phyloP scores from a whole-genome alignment of 2,888 invertebrate genomes.

The Melipona bicolor region DNA sequence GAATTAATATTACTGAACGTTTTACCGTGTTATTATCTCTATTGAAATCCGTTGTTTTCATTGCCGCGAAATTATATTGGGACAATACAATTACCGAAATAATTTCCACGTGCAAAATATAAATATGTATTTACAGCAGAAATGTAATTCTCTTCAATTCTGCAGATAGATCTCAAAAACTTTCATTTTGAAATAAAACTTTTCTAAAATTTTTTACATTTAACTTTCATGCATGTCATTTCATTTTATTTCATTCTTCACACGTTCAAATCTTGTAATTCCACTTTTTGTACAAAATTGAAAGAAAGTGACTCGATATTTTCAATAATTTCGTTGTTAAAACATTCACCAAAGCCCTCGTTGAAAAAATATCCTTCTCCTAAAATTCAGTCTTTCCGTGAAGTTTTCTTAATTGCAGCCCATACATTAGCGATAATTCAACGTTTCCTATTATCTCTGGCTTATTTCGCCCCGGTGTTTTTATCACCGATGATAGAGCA shows the following conservation, averaged over 20 bases:
- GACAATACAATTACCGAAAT: neutral
- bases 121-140: neutral
- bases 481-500: conserved; percentile 27
- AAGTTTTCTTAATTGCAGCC: conserved; percentile 2
- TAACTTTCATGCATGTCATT: no score
- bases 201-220: no score
- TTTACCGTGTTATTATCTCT: neutral
- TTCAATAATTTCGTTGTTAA: neutral
- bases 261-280: neutral
- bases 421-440: neutral
- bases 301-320: neutral
- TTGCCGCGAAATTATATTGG: neutral
- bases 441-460: neutral
- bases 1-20: neutral
- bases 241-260: neutral
- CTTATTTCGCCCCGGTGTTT: neutral
- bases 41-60: neutral
- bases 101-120: neutral
- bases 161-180: no score
- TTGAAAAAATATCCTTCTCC: neutral
- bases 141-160: neutral
- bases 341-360: neutral
- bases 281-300: neutral
- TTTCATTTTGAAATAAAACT: no score
- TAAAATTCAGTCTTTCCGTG: neutral